Conservation (phyloP, 2,888 invertebrate genomes). For the Cerastis leucographa region DNA sequence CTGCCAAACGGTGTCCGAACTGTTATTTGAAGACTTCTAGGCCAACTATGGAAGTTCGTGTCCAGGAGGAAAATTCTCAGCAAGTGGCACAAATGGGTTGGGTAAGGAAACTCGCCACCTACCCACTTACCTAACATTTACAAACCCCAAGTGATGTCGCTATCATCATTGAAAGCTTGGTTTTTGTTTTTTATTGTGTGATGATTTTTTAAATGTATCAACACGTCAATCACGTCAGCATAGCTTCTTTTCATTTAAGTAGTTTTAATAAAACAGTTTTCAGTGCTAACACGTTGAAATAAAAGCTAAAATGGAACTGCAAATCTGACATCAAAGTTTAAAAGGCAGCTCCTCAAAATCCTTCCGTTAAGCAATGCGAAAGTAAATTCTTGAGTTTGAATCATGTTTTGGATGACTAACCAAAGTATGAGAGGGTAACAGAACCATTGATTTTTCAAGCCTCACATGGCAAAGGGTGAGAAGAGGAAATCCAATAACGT, state of each 20-base stretch:
- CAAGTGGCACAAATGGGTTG: too few species aligned
- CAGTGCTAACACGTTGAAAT: background rate
- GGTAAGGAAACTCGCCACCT: too few species aligned
- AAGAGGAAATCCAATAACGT: slow-evolving; percentile 83
- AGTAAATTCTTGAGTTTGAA: slow-evolving; percentile 59
- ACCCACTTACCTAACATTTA: background rate
- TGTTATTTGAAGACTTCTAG: too few species aligned
- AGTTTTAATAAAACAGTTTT: background rate
- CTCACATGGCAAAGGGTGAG: slow-evolving; percentile 79
- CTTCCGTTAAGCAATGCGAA: slow-evolving; percentile 51
- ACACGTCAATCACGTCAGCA: background rate
- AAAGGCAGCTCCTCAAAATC: slow-evolving; percentile 46
- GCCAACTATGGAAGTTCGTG: too few species aligned
- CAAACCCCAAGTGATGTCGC: background rate
- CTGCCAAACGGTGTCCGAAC: too few species aligned
- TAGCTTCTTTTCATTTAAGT: background rate
- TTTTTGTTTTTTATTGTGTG: background rate
- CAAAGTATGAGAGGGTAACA: slow-evolving; percentile 62
- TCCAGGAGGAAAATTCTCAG: too few species aligned
- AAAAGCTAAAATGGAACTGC: background rate
- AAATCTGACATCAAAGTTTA: slow-evolving; percentile 46
- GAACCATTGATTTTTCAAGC: slow-evolving; percentile 85
- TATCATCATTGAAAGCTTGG: background rate
- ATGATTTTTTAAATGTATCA: background rate
- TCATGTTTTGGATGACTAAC: slow-evolving; percentile 65